Base-by-base conservation (phyloP, 2,888 invertebrate genomes). In the Elysia crispata region DNA sequence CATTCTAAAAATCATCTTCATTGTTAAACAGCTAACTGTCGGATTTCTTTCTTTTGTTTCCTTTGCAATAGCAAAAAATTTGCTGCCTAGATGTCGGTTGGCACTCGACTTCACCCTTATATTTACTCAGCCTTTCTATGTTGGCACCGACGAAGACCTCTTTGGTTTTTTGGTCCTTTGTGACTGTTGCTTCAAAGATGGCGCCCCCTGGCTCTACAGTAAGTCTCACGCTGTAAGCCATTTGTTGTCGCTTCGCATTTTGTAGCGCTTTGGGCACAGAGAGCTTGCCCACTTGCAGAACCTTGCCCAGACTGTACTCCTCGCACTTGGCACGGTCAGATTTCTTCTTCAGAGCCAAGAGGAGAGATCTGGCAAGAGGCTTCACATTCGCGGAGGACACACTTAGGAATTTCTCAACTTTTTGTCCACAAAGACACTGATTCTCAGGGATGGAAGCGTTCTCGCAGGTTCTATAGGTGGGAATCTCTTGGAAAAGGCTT, bases 111-210 rank as follows among this genome's bases (percentile, higher is more conserved):
- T 92, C 92, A 64, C 89, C 86, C 0, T 92, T 91, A 80, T 92
- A 93, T 23, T 85, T 81, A 83, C 92, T 92, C 15, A 91, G 88
- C 33, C 93, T 85, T 76, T 92, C 92, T 25, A 93, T 89, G 25
- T 95, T 94, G 30, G 96, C 97, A 0, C 95, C 93, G 0, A 96
- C 91, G 0, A 49, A 33, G 1, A 77, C 50, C 6, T 41, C n/a
- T 18, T 49, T 41, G 6, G 97, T 93, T 0, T 96, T 96, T 0
- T 95, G 95, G 91, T 97, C 97, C 6, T 82, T 82, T 94, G 94
- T 54, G 11, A 97, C 93, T 0, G 96, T 96, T 0, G 95, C 95
- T 91, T 97, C 97, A 90, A 97, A 97, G 73, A 95, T 92, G 0
- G 94, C 96, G 70, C 93, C 93, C 0, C 96, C 95, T 0, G 96